Base-by-base conservation (phyloP, 2,797 vertebrate genomes). In the Lepus oiostolus region DNA sequence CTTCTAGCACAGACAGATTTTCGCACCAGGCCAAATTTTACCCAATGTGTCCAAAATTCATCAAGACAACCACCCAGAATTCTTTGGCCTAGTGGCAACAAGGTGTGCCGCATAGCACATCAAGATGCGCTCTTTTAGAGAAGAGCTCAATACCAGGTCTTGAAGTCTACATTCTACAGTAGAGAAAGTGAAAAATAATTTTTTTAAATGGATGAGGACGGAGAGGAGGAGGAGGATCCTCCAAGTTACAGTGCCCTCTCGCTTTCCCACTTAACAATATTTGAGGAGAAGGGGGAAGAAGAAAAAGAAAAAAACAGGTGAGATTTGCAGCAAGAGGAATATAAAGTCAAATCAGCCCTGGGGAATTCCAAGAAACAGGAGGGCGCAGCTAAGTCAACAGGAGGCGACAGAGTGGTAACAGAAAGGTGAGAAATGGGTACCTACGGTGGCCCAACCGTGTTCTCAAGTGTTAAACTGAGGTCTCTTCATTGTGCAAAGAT, bases 401-500 rank as follows among this genome's bases (percentile, higher is more conserved):
- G 30, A 67, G 4, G 11, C 6, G 6, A 58, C 54, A 58, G 54
- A 58, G 54, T 58, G 47, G 50, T 14, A 7, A 74, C 5, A 68
- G 85, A 80, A 91, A 42, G 22, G 72, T n/a, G 67, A 68, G n/a
- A 32, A 22, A 5, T 21, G 4, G 28, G 35, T 16, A 22, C 11
- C 38, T 12, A 9, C 0, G 0, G n/a, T 0, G 2, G 63, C 32
- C 67, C 22, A 62, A 76, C 4, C 58, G 3, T 0, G 10, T 16
- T 38, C 22, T 30, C 1, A 52, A 79, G 67, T 0, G 0, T 70
- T 52, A 12, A 38, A 28, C 4, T 8, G 50, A 70, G 28, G 16
- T 47, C 42, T 21, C 62, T 90, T 85, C 12, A 4, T 70, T 82
- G 22, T 60, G 62, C 2, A 65, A 75, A 84, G 79, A 42, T 2